Evolutionary conservation across 2,113 vertebrate genomes (phyloP), one percentile per base, ranked within the genome.

Genomic region (Lagopus muta): DNA sequence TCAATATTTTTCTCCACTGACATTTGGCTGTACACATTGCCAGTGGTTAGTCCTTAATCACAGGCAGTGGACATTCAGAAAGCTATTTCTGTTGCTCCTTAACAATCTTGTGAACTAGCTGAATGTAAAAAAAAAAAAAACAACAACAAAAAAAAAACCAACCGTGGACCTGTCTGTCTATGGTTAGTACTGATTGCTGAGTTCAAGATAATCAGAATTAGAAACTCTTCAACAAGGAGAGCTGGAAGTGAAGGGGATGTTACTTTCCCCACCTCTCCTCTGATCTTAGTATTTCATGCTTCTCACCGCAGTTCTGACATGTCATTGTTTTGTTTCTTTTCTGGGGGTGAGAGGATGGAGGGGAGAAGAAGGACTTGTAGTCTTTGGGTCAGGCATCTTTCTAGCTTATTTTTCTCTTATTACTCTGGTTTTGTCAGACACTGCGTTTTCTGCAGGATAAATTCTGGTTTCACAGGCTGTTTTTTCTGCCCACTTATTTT

Each of bases 251-350:
- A 43, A 78, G 34, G 19, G 52, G 22, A 7, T 21, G 12, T 34
- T n/a, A 21, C 27, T 4, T 1, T 2, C 13, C 20, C 24, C 7
- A 0, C 6, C 24, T 45, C 32, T 73, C 8, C 2, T 58, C 25
- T 54, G n/a, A 48, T 22, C 30, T 60, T 27, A 38, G 19, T 25
- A 20, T 20, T 47, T 45, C 38, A 21, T 57, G 42, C 15, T 73
- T 73, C 22, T 40, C 25, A 32, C 25, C 17, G 11, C 17, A 40
- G 30, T 34, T 58, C 55, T 58, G 30, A n/a, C 54, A 55, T 11
- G 17, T 17, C 16, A 32, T 32, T 55, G 54, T 32, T 55, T 55
- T 55, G 28, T 32, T 55, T 55, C 28, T 18, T 55, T 55, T 55
- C 19, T 54, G 3, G 54, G 15, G 52, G 25, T 6, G 50, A 54